Base-by-base conservation (phyloP, 1,140 invertebrate species). In the Drosophila tristis region DNA sequence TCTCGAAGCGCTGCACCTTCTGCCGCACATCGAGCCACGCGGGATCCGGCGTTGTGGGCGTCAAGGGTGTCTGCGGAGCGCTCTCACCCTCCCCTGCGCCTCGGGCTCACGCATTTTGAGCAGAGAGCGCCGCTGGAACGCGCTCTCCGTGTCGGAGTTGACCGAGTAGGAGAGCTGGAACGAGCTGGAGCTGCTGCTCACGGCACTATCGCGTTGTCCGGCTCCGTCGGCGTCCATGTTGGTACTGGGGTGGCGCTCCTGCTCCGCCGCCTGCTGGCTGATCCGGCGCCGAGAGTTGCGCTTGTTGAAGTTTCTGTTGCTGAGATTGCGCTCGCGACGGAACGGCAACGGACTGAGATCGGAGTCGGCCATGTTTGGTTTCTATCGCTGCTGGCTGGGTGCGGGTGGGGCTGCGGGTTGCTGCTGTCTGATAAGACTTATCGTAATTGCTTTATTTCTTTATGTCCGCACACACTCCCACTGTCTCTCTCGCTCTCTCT, bases 251-350 rank as follows among this genome's bases (percentile, higher is more conserved):
- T 68, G 64, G 9, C 72, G 67, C 62, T 87, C 79, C 75, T 60
- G 47, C 55, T 74, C 78, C 55, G 50, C 29, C 57, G 53, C 43
- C 56, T 51, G 48, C 11, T 87, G 67, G 29, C 74, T 85, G 23
- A 77, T 78, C 43, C 87, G 80, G 45, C 82, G 82, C 8, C 68
- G 76, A 42, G 90, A 91, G 66, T 73, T 87, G 31, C 86, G 80
- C 15, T 90, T 90, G 65, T 82, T 74, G 44, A 91, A 91, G 61
- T 91, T 91, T 6, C 90, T 75, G 67, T 91, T 91, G 51, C 90
- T 91, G 20, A 91, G 70, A 64, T 91, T 91, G 42, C 90, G 82
- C 58, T 91, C 90, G 59, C 90, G 78, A 2, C 80, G 86, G 67
- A 91, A 91, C 29, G 84, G 86, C 74, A 87, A 61, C 61, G 90